These are phyloP conservation scores for Melanaphis sacchari DNA, from an alignment of 1,140 invertebrate genomes.

Conservation along the genomic window DNA sequence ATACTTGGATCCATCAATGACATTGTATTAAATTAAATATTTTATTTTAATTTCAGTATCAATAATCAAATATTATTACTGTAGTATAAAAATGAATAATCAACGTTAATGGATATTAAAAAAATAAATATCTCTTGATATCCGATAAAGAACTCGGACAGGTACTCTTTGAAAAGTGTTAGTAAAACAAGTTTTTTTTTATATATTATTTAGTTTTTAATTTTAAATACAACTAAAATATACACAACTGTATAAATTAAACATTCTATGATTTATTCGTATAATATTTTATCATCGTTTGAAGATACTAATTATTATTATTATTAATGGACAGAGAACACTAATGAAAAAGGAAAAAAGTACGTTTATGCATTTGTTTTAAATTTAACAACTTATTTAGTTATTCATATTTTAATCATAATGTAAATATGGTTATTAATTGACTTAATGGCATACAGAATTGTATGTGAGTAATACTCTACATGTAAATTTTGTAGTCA, in stretches of 20 bases:
- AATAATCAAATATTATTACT: constrained; percentile 10
- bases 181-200: neutral
- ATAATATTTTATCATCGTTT: neutral
- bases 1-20: neutral
- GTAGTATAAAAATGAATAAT: neutral
- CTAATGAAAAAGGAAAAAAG: neutral
- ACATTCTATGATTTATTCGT: neutral
- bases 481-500: neutral
- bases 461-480: neutral
- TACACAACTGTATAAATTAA: neutral
- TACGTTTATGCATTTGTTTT: neutral
- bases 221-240: neutral
- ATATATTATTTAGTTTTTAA: neutral
- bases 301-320: neutral
- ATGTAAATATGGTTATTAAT: neutral
- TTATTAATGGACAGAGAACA: neutral
- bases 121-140: neutral
- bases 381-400: neutral
- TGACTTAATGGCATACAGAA: neutral
- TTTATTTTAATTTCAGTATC: neutral
- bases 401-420: neutral
- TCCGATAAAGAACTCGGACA: neutral
- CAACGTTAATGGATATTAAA: constrained; percentile 1
- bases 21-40: neutral
- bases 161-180: constrained; percentile 1